Evolutionary conservation across 2,113 vertebrate species (phyloP).

Genomic region (Fulmarus glacialis): DNA sequence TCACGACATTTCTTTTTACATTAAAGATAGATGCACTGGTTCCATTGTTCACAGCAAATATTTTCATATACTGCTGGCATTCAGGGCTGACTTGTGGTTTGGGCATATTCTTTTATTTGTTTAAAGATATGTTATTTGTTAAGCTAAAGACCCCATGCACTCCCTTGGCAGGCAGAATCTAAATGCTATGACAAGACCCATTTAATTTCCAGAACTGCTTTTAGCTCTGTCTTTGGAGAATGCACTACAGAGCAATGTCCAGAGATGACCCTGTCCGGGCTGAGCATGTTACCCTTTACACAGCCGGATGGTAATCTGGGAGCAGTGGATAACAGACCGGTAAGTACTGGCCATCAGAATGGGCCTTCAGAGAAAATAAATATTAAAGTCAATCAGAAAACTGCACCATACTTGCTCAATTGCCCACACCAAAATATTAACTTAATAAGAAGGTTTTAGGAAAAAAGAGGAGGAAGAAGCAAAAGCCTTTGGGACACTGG

Average conservation of each 20-base stretch:
- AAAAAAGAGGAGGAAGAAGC: not conserved
- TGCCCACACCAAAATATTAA: not conserved
- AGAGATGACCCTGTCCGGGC: not conserved
- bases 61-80: not conserved
- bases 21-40: not conserved
- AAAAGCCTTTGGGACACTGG: not conserved
- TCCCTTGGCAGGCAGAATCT: not conserved
- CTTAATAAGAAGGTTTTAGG: not conserved
- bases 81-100: not conserved
- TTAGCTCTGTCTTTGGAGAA: not conserved
- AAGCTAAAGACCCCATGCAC: not conserved
- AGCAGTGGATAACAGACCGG: not conserved
- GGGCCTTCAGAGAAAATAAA: not conserved
- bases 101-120: not conserved
- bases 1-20: not conserved
- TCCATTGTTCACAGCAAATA: not conserved
- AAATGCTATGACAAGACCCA: not conserved
- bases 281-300: not conserved
- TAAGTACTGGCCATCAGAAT: not conserved
- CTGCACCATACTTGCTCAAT: not conserved
- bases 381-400: not conserved
- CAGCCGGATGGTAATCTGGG: not conserved
- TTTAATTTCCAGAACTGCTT: not conserved
- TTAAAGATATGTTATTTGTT: not conserved
- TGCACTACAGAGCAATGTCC: not conserved